These are phyloP conservation scores for Uria aalge DNA, from an alignment of 2,113 vertebrate species.

Conservation along the genomic window DNA sequence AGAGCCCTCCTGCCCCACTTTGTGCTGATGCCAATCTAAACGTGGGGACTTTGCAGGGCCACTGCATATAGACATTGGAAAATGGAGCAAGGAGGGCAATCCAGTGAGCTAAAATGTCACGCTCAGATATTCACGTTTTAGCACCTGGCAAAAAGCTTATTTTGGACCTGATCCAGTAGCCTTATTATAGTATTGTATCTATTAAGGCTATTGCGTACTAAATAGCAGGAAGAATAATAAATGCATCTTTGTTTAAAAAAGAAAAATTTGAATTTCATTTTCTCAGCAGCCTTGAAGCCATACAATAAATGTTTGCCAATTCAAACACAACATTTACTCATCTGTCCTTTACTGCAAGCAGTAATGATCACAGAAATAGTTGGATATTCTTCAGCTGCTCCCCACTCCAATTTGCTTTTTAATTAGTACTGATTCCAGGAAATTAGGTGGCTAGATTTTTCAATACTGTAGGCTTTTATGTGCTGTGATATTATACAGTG, in stretches of 20 bases:
- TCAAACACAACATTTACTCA: slow-evolving; percentile 9
- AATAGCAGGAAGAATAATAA: not conserved
- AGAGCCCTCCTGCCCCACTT: not conserved
- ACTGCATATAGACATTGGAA: not conserved
- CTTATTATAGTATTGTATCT: not conserved
- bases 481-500: not conserved
- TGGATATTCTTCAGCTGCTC: slow-evolving; percentile 8
- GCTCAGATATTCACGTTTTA: not conserved
- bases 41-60: not conserved
- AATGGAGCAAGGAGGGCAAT: not conserved
- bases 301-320: not conserved
- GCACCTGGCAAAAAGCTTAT: not conserved
- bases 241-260: not conserved
- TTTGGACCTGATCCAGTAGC: not conserved
- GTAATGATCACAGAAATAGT: not conserved
- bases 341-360: not conserved
- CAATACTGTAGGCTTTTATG: not conserved
- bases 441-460: not conserved
- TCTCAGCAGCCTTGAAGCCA: not conserved
- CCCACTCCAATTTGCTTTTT: slow-evolving; percentile 1
- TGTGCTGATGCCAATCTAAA: not conserved
- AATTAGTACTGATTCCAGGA: slow-evolving; percentile 35
- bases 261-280: not conserved
- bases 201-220: not conserved
- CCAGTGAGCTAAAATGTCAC: not conserved